Percentiles rank a stretch among this genome's conserved stretches.
These are phyloP conservation scores for Anguilla japonica DNA, from an alignment of 2,113 vertebrate species.

Conservation along the genomic window DNA sequence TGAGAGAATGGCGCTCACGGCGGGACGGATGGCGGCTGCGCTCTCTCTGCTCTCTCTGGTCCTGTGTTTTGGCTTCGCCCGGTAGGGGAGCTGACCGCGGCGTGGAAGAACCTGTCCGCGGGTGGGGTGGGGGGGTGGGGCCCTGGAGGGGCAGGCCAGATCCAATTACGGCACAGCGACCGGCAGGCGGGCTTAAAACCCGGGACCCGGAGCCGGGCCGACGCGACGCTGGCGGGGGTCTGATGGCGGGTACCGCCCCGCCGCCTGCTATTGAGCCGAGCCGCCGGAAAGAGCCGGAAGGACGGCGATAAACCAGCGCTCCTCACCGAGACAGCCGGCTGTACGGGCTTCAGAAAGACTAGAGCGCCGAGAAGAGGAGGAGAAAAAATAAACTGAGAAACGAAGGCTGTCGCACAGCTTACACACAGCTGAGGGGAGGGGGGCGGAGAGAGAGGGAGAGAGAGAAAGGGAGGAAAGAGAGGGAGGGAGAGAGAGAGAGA, in stretches of 20 bases:
- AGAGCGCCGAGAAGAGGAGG: background rate
- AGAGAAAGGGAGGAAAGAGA: background rate
- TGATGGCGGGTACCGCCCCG: background rate
- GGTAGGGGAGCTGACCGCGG: background rate
- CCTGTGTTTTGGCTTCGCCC: background rate
- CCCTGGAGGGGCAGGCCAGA: background rate
- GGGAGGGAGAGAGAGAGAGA: background rate
- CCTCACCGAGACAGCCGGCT: background rate
- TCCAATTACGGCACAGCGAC: background rate
- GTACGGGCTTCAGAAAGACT: background rate
- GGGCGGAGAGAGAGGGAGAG: background rate
- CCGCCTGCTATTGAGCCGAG: background rate
- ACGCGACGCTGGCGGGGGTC: background rate
- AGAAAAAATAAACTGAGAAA: constrained; percentile 6
- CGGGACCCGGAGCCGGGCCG: background rate
- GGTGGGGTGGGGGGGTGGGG: too few species aligned
- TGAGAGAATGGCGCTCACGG: background rate
- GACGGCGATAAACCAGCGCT: background rate
- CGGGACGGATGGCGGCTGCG: background rate
- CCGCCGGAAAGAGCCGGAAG: background rate
- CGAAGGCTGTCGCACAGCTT: constrained; percentile 14
- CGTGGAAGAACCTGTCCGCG: background rate
- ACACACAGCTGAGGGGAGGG: background rate
- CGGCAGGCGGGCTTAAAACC: background rate
- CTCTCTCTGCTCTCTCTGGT: background rate